phyloP scores from a whole-genome alignment of 2,797 vertebrate genomes.

The Coregonus ussuriensis region DNA sequence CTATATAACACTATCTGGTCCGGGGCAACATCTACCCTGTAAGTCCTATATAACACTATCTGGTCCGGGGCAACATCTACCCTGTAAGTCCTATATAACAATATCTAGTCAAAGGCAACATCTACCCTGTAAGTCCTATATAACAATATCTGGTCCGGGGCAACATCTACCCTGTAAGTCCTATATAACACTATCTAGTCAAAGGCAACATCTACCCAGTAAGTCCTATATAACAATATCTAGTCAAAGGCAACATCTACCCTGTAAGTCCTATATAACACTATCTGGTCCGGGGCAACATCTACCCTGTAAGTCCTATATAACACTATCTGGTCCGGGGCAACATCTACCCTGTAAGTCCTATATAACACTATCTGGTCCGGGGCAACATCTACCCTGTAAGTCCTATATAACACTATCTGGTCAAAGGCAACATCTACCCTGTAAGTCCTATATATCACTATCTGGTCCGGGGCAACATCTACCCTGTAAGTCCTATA shows the following conservation, averaged over 20 bases:
- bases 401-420: slow-evolving; percentile 74
- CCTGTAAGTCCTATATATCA: slow-evolving; percentile 82
- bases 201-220: slow-evolving; percentile 97
- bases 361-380: slow-evolving; percentile 61
- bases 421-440: slow-evolving; percentile 79
- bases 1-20: no score
- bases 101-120: no score
- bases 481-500: slow-evolving; percentile 87
- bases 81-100: no score
- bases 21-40: slow-evolving; percentile 83
- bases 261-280: slow-evolving; percentile 80
- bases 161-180: no score
- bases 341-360: slow-evolving; percentile 37
- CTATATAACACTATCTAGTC: slow-evolving; percentile 83
- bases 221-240: slow-evolving; percentile 75
- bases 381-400: slow-evolving; percentile 89
- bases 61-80: no score
- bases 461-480: slow-evolving; percentile 93
- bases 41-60: slow-evolving; percentile 46
- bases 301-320: slow-evolving; percentile 87
- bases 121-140: no score
- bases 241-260: slow-evolving; percentile 96
- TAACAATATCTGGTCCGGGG: no score
- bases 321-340: slow-evolving; percentile 81
- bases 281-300: slow-evolving; percentile 93